Conservation (phyloP, 2,797 vertebrate species). For the Euphonia xanthogaster region DNA sequence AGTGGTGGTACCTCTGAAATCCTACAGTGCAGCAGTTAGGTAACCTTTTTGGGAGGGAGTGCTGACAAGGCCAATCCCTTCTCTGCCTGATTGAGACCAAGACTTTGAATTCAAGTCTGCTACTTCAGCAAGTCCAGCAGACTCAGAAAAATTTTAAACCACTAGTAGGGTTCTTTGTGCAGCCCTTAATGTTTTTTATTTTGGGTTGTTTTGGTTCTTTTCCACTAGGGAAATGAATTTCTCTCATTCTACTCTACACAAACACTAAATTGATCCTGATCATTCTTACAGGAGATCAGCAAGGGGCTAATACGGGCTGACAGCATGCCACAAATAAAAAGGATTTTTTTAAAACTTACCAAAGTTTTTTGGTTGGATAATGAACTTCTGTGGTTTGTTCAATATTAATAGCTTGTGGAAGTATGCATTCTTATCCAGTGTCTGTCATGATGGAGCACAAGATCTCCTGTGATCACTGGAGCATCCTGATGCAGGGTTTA, state of each 20-base stretch:
- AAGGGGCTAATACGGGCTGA: neutral
- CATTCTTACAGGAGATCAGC: neutral
- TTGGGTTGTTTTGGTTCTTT: fast-evolving
- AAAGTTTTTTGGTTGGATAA: neutral
- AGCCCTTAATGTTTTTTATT: neutral
- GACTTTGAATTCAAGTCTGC: neutral
- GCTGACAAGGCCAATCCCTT: neutral
- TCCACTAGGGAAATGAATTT: neutral
- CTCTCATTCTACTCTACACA: neutral
- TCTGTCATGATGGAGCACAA: neutral
- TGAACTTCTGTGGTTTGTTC: neutral
- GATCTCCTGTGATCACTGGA: neutral
- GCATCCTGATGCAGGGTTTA: neutral
- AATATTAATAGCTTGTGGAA: neutral
- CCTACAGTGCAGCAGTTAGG: neutral
- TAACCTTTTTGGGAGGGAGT: neutral
- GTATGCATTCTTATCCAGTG: neutral
- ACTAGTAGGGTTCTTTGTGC: neutral
- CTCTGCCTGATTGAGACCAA: neutral
- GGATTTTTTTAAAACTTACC: neutral
- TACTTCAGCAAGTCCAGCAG: neutral
- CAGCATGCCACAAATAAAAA: neutral
- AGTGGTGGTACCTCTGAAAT: neutral
- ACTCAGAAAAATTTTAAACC: neutral
- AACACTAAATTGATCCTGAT: neutral